A percentile compares a stretch with the other conserved stretches of the same genome.
These are phyloP conservation scores for Odocoileus hemionus DNA, from an alignment of 2,113 vertebrate species.

Conservation along the genomic window DNA sequence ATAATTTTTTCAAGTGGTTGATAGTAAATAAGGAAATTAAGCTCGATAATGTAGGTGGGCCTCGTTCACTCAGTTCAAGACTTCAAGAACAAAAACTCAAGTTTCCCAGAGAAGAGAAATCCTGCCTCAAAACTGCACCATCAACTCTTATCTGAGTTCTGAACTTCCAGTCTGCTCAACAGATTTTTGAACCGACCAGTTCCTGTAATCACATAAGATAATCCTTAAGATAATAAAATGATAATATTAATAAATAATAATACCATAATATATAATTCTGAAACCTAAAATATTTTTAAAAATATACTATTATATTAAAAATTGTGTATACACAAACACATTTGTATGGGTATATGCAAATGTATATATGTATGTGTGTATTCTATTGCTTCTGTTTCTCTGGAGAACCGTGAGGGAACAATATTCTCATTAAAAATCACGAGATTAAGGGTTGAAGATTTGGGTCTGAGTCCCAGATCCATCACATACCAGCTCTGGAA, in stretches of 20 bases:
- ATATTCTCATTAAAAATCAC: background rate
- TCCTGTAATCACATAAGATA: background rate
- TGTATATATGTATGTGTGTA: background rate
- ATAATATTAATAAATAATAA: background rate
- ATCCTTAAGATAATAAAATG: background rate
- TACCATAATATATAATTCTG: background rate
- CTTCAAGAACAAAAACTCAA: background rate
- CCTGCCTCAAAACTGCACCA: background rate
- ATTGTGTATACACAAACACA: background rate
- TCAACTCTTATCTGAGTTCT: background rate
- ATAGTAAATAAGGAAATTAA: background rate
- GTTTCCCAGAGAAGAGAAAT: background rate
- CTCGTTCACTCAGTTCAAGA: background rate
- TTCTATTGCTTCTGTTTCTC: background rate
- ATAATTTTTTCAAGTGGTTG: background rate
- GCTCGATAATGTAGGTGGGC: background rate
- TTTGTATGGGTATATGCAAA: too few relatives aligned
- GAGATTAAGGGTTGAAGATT: background rate
- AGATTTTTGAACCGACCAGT: background rate
- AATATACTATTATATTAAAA: background rate
- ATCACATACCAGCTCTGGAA: background rate
- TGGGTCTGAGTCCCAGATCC: background rate
- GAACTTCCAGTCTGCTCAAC: background rate
- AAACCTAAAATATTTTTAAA: background rate
- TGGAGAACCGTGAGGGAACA: background rate